A percentile compares a stretch with the other conserved stretches of the same genome.
Conservation (phyloP, 2,888 invertebrate genomes). For the Drosophila borealis region DNA sequence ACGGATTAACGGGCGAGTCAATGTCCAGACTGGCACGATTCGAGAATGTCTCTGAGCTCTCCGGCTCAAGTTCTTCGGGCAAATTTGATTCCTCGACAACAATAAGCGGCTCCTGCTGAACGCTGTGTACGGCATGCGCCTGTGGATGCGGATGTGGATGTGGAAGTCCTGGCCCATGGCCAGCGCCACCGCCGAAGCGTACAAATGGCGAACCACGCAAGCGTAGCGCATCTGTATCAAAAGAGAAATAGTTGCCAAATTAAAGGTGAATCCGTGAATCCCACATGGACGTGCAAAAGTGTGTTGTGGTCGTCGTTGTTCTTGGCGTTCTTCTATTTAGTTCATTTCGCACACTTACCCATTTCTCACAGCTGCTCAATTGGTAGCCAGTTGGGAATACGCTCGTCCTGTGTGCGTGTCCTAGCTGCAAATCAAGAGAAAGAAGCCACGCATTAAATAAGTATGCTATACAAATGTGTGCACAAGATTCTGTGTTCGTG, state of each 20-base stretch:
- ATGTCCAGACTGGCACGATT: slow-evolving; percentile 89
- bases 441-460: slow-evolving; percentile 45
- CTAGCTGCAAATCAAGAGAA: slow-evolving; percentile 52
- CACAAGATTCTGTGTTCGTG: background rate
- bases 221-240: slow-evolving; percentile 84
- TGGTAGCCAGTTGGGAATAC: slow-evolving; percentile 64
- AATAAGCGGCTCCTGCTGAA: slow-evolving; percentile 90
- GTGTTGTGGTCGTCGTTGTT: slow-evolving; percentile 13
- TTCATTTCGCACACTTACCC: slow-evolving; percentile 59
- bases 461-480: slow-evolving; percentile 24
- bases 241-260: slow-evolving; percentile 8
- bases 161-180: slow-evolving; percentile 35
- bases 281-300: slow-evolving; percentile 46
- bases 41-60: slow-evolving; percentile 85
- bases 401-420: slow-evolving; percentile 48
- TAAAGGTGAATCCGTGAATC: slow-evolving; percentile 12
- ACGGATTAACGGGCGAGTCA: slow-evolving; percentile 92
- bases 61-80: slow-evolving; percentile 88
- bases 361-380: slow-evolving; percentile 66
- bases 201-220: slow-evolving; percentile 90
- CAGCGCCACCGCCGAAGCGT: slow-evolving; percentile 84
- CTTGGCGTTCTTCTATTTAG: background rate
- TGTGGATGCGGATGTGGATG: slow-evolving; percentile 12
- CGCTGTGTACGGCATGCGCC: slow-evolving; percentile 61
- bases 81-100: slow-evolving; percentile 92